Base-by-base conservation (phyloP, 2,113 vertebrate genomes). In the Miniopterus natalensis region DNA sequence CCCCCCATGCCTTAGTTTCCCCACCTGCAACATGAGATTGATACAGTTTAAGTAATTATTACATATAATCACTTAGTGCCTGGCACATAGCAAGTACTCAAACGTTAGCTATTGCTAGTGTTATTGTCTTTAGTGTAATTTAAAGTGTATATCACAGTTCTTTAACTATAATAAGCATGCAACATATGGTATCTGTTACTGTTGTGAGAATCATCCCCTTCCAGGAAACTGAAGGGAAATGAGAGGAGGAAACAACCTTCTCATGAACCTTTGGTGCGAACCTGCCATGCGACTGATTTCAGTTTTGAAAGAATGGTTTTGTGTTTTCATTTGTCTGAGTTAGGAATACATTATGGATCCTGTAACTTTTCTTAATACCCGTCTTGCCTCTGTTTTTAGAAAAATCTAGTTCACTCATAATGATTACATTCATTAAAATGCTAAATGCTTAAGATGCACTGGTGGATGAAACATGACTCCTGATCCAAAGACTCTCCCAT, bases 361-460 rank as follows among this genome's bases (percentile, higher is more conserved):
- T 51, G 42, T 85, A 42, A 73, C 21, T 74, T 93, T 92, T 63
- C 55, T 88, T 97, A 93, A 77, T 36, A 49, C 57, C 51, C 63
- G 77, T 61, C 53, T 96, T 92, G 15, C 15, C 40, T 92, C 68
- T 90, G 12, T 40, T 96, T 89, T 66, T 55, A 81, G 42, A 81
- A 85, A 94, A 92, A 61, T 59, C 10, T 84, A 57, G 36, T 23
- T 95, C 12, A 84, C 10, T 73, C 45, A 74, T 45, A 90, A 92
- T 95, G 80, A 65, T 74, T 81, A 23, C 42, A 90, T 77, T 87
- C 47, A 93, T 84, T 92, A 66, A 93, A 96, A 91, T 87, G 36
- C 42, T 93, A 68, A 71, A 71, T 57, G 42, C 25, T 93, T 84
- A 92, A 90, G 65, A 79, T 55, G 90, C 15, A 70, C 25, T 89